These are phyloP conservation scores for Setipinna tenuifilis DNA, from an alignment of 2,797 vertebrate species.

Conservation along the genomic window DNA sequence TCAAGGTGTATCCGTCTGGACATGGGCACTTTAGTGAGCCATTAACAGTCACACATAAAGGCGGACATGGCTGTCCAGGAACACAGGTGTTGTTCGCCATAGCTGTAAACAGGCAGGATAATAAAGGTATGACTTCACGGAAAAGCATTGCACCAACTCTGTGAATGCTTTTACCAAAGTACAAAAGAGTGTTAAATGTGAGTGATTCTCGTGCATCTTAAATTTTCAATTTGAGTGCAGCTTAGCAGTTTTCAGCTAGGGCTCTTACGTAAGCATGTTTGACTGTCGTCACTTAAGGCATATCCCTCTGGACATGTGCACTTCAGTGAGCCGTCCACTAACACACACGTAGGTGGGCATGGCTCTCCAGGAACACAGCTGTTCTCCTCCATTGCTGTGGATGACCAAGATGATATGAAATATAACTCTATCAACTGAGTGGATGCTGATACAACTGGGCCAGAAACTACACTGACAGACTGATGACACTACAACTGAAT, in stretches of 20 bases:
- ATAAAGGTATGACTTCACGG: neutral
- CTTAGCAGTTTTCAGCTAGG: conserved; percentile 18
- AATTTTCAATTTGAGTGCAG: neutral
- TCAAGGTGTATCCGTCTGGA: conserved; percentile 37
- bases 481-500: neutral
- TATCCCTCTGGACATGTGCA: conserved; percentile 77
- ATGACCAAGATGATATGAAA: too few relatives aligned
- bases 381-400: neutral
- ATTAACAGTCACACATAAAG: conserved; percentile 69
- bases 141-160: neutral
- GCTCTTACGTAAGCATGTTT: conserved; percentile 76
- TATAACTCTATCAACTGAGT: too few relatives aligned
- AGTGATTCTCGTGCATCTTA: neutral
- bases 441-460: neutral
- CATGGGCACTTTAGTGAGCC: conserved; percentile 66
- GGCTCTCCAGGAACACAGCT: conserved; percentile 69
- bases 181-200: neutral
- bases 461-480: neutral
- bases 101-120: neutral
- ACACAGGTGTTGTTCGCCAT: conserved; percentile 55
- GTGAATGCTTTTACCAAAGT: neutral
- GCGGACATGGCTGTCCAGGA: conserved; percentile 75
- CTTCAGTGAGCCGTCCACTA: conserved; percentile 60
- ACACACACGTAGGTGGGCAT: conserved; percentile 78
- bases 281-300: conserved; percentile 73